Base-by-base conservation (phyloP, 1,140 invertebrate genomes). In the Hyposmocoma kahamanoa region DNA sequence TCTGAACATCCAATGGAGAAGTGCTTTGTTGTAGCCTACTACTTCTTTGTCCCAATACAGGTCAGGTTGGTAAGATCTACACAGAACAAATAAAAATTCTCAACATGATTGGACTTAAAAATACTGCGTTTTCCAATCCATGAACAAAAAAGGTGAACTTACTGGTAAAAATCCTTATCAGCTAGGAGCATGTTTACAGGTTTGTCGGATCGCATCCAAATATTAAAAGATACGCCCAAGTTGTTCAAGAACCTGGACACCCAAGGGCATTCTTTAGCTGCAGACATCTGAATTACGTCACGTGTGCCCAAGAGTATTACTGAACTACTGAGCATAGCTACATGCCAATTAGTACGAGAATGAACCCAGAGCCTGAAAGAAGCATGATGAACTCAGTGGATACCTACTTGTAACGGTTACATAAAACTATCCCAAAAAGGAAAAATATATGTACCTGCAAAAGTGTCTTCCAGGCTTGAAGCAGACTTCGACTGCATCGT, bases 1-100 rank as follows among this genome's bases (percentile, higher is more conserved):
- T 45, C 72, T 59, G 47, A 84, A 84, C 81, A 84, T 84, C 78
- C 79, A 82, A 42, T 84, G 77, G 0, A 75, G 19, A 6, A 73
- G 53, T 44, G 42, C 11, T 47, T 65, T 71, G 1, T 72, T 47
- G 13, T 75, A 76, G 4, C 78, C 75, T 1, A 76, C 65, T n/a
- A 65, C 47, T 45, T 72, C 36, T 3, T 32, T 6, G 22, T 76
- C 56, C 81, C 81, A 84, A n/a, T 53, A 21, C 22, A 84, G 55
- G 43, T 84, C 81, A 11, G 79, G 77, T 49, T 68, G 62, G 34
- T 83, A 84, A 1, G 77, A 78, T 42, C 81, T 84, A 39, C 22
- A 13, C n/a, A 26, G 20, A 4, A 26, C 8, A 26, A 22, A 43
- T 26, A 45, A 3, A 30, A 30, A 30, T 13, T 30, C 6, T 30